A percentile compares a stretch with the other conserved stretches of the same genome.
These are phyloP conservation scores for Ephialtes manifestator DNA, from an alignment of 2,888 invertebrate species.

Conservation along the genomic window DNA sequence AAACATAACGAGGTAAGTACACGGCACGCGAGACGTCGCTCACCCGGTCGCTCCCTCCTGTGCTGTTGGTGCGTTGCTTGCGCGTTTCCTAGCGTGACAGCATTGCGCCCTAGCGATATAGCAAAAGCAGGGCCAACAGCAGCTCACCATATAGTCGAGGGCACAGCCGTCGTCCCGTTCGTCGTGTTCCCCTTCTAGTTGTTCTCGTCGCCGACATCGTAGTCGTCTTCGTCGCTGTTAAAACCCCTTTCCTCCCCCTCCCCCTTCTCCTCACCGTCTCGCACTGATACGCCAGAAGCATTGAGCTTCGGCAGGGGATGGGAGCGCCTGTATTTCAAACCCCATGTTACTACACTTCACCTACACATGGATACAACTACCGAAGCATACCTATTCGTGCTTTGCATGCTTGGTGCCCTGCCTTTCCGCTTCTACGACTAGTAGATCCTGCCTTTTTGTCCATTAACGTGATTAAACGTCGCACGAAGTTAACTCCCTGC, in stretches of 20 bases:
- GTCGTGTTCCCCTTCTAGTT: not conserved
- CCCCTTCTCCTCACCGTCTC: not conserved
- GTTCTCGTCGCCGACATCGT: slow-evolving; percentile 44
- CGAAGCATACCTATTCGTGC: slow-evolving; percentile 53
- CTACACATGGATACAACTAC: slow-evolving; percentile 25
- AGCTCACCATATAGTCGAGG: slow-evolving; percentile 25
- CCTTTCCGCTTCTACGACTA: slow-evolving; percentile 41
- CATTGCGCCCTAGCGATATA: slow-evolving; percentile 22
- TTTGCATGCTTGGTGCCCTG: slow-evolving; percentile 78
- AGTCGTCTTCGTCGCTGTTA: slow-evolving; percentile 42
- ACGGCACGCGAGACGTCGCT: slow-evolving; percentile 77
- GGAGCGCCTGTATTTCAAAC: slow-evolving; percentile 7
- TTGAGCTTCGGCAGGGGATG: slow-evolving; percentile 28
- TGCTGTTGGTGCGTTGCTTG: slow-evolving; percentile 58
- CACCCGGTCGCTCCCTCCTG: slow-evolving; percentile 49
- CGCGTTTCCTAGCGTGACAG: slow-evolving; percentile 79
- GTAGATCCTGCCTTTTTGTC: slow-evolving; percentile 78
- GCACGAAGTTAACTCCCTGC: slow-evolving; percentile 67
- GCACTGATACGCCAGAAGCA: slow-evolving; percentile 40
- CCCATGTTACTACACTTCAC: slow-evolving; percentile 4
- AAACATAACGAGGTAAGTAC: slow-evolving; percentile 77
- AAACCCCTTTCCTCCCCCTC: not conserved
- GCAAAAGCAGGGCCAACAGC: slow-evolving; percentile 26
- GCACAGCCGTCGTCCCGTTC: slow-evolving; percentile 27
- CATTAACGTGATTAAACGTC: slow-evolving; percentile 83